Evolutionary conservation across 2,113 vertebrate species (phyloP).

Genomic region (Myotis lucifugus): DNA sequence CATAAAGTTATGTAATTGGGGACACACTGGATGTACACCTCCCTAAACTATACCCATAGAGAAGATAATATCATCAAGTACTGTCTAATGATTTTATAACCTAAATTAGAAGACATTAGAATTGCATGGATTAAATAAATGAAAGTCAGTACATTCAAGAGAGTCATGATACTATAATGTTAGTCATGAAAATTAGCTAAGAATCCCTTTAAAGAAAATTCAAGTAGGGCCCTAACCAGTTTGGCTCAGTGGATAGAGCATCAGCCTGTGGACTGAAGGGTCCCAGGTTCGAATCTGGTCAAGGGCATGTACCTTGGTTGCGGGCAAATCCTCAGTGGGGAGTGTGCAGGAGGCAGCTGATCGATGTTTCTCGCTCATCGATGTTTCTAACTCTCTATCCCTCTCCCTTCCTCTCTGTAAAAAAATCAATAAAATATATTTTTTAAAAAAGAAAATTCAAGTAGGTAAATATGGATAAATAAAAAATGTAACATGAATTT

Average conservation of each 20-base stretch:
- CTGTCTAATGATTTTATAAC: background rate
- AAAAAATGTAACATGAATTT: background rate
- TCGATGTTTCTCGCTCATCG: no score
- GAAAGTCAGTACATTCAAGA: background rate
- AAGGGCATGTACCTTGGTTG: no score
- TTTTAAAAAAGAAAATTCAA: background rate
- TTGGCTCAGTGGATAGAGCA: no score
- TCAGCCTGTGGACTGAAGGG: no score
- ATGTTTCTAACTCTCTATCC: no score
- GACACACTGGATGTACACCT: background rate
- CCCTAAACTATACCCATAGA: background rate
- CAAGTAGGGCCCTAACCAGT: background rate
- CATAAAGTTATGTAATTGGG: background rate
- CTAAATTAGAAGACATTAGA: background rate
- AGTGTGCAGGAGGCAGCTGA: no score
- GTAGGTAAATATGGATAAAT: background rate
- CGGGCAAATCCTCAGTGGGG: no score
- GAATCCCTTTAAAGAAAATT: background rate
- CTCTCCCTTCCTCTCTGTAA: no score
- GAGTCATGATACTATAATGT: background rate
- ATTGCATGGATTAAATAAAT: background rate
- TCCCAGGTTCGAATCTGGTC: no score
- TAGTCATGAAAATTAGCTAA: background rate
- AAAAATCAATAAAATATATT: no score
- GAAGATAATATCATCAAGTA: background rate